These are phyloP conservation scores for Hystrix brachyura DNA, from an alignment of 2,113 vertebrate species.

Conservation along the genomic window DNA sequence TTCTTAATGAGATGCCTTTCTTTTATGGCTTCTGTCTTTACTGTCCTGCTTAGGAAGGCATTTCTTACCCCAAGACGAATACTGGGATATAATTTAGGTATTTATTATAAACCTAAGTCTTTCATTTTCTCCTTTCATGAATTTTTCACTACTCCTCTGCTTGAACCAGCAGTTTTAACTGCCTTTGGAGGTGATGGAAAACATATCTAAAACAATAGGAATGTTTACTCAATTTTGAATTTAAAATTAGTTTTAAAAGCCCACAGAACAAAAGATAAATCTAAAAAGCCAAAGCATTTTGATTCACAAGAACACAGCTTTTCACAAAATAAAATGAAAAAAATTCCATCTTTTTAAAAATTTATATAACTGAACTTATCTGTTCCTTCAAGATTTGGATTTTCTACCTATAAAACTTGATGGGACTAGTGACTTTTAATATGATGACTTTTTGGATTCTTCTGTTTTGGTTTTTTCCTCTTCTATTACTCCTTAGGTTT, in stretches of 20 bases:
- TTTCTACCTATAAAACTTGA: background rate
- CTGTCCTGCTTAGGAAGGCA: conserved; percentile 8
- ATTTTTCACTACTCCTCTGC: background rate
- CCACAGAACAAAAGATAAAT: background rate
- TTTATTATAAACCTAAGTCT: background rate
- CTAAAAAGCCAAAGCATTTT: background rate
- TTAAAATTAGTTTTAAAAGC: conserved; percentile 31
- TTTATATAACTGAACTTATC: background rate
- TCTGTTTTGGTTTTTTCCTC: background rate
- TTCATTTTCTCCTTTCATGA: background rate
- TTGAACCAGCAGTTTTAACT: background rate
- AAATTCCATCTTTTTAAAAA: background rate
- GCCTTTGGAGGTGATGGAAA: background rate
- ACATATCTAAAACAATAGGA: background rate
- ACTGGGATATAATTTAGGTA: background rate
- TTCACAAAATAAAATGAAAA: conserved; percentile 17
- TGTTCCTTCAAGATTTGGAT: background rate
- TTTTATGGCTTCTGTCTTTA: background rate
- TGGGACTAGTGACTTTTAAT: background rate
- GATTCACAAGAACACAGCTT: background rate
- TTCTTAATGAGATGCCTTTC: background rate
- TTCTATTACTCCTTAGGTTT: background rate
- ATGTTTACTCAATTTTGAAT: background rate
- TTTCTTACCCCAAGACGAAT: background rate
- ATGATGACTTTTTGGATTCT: background rate